Conservation (phyloP, 2,113 vertebrate species). For the Protomyctophum bolini region DNA sequence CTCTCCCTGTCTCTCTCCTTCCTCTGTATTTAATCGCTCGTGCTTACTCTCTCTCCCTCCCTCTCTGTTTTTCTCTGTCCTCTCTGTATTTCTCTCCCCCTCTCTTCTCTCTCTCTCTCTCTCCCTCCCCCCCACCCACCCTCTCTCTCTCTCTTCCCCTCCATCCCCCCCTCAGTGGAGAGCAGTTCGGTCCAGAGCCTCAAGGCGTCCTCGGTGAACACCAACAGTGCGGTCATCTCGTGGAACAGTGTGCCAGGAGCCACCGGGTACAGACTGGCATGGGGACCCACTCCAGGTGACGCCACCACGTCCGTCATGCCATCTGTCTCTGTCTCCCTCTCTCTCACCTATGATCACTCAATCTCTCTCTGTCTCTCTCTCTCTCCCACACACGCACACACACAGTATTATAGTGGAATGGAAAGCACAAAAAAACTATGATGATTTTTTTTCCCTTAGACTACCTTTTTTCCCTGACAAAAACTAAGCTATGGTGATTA, state of each 20-base stretch:
- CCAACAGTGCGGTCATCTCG: constrained; percentile 76
- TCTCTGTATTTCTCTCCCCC: background rate
- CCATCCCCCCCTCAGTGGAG: constrained; percentile 77
- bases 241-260: constrained; percentile 87
- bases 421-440: background rate
- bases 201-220: constrained; percentile 81
- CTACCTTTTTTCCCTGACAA: no score
- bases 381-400: constrained; percentile 13
- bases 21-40: no score
- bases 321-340: background rate
- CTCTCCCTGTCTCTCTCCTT: no score
- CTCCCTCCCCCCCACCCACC: background rate
- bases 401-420: background rate
- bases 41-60: no score
- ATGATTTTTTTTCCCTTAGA: background rate
- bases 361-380: constrained; percentile 10
- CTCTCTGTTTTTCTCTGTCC: no score
- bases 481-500: no score
- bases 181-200: constrained; percentile 84
- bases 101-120: background rate
- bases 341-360: background rate
- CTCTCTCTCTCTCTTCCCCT: background rate
- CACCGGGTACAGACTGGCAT: constrained; percentile 86
- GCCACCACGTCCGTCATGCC: no score
- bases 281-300: constrained; percentile 88